A percentile compares a stretch with the other conserved stretches of the same genome.
phyloP scores from a whole-genome alignment of 2,797 vertebrate species.

The Cossypha dichroa region DNA sequence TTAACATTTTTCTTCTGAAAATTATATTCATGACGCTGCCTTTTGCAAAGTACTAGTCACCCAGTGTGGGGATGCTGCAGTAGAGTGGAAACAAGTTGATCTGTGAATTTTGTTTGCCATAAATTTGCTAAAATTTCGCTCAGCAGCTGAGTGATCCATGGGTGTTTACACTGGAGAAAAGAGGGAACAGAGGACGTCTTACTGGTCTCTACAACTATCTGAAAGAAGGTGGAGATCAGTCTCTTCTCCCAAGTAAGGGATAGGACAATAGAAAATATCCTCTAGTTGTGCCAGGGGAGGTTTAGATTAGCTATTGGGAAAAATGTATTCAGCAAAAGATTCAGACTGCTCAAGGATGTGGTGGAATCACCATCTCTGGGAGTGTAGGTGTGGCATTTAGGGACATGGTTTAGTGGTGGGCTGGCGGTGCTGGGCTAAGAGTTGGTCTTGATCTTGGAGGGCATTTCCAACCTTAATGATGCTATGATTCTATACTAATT shows the following conservation, averaged over 20 bases:
- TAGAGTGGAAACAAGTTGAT: background rate
- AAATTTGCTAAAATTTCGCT: background rate
- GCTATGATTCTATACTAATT: accelerated
- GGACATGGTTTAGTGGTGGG: background rate
- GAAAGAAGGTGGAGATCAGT: background rate
- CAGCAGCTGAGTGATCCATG: accelerated
- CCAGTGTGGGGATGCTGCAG: background rate
- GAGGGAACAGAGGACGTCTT: background rate
- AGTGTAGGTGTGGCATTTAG: background rate
- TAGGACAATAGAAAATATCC: background rate
- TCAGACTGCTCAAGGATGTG: background rate
- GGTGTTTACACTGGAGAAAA: background rate
- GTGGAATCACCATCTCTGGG: background rate
- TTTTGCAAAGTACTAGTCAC: background rate
- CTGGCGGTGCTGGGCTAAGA: background rate
- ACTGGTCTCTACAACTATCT: background rate
- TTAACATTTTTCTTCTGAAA: background rate
- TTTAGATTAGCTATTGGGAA: background rate
- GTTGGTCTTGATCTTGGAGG: background rate
- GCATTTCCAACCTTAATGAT: background rate
- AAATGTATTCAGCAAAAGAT: background rate
- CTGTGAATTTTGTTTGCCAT: background rate
- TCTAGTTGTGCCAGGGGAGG: background rate
- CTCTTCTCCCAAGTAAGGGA: accelerated
- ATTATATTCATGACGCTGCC: background rate